Evolutionary conservation across 2,113 vertebrate genomes (phyloP).

Genomic region (Platysteira castanea): DNA sequence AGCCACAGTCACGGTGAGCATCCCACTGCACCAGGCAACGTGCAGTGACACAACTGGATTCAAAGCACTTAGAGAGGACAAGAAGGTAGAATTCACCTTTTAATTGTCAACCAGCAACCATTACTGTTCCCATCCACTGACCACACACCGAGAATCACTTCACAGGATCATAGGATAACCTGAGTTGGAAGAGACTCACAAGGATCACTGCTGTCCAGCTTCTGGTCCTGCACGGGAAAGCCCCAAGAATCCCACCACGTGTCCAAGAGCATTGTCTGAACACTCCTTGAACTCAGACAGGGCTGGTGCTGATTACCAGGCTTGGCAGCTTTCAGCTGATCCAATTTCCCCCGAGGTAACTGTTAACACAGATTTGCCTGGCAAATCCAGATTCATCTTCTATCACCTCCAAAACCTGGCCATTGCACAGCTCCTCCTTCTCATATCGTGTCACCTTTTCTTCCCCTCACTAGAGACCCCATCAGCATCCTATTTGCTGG

Average conservation of each 20-base stretch:
- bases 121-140: background rate
- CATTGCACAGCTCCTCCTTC: background rate
- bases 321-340: background rate
- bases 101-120: background rate
- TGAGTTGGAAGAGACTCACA: background rate
- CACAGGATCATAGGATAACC: background rate
- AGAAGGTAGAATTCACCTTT: background rate
- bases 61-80: background rate
- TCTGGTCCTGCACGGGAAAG: background rate
- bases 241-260: background rate
- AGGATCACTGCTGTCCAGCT: background rate
- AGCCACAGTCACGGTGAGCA: background rate
- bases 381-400: background rate
- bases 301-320: background rate
- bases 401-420: background rate
- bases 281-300: background rate
- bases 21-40: background rate
- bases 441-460: background rate
- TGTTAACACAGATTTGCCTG: background rate
- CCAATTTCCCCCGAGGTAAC: background rate
- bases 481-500: background rate
- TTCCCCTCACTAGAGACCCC: background rate
- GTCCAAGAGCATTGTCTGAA: background rate
- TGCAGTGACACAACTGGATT: background rate
- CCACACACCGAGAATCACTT: background rate